Base-by-base conservation (phyloP, 2,113 vertebrate genomes). In the Myotis brandtii region DNA sequence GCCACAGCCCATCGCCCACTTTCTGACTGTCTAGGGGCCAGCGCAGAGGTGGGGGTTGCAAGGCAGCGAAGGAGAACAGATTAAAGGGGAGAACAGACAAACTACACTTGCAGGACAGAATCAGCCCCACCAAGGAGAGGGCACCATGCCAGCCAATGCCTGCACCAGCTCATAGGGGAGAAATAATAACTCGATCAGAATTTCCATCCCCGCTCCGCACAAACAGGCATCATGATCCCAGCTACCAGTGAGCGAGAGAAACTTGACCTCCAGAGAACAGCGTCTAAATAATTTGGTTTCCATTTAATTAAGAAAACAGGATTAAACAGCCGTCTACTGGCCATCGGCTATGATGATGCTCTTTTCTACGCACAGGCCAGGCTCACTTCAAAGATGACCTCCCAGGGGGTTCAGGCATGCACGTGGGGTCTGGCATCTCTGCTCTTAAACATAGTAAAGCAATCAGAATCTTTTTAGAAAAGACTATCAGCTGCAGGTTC, bases 291-390 rank as follows among this genome's bases (percentile, higher is more conserved):
- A 20, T 8, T 85, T 94, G 88, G 95, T 62, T 89, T 88, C 46
- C 43, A 77, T 95, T 98, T 97, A 97, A 96, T 97, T 93, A 97
- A 69, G 46, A 94, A 96, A 96, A 89, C 18, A 80, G 93, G 84
- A 91, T 95, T 95, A 92, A 97, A 89, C 32, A 54, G 69, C 83
- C 66, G 85, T 87, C 56, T 59, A 89, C 88, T 50, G 73, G 21
- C 84, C 82, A 13, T 89, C 77, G 94, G 92, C 97, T 91, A 90
- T 2, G 46, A 96, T 52, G 64, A 17, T 43, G 59, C 77, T 96
- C 83, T 85, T 95, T 89, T 75, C 93, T 62, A 86, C 27, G 30
- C 95, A 40, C 13, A 82, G 52, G 73, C 75, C 43, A 95, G 94
- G 62, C 32, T 95, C 37, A 30, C 16, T 34, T 79, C 70, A 43